A percentile compares a stretch with the other conserved stretches of the same genome.
These are phyloP conservation scores for Ischnus inquisitorius DNA, from an alignment of 2,888 invertebrate species.

Conservation along the genomic window DNA sequence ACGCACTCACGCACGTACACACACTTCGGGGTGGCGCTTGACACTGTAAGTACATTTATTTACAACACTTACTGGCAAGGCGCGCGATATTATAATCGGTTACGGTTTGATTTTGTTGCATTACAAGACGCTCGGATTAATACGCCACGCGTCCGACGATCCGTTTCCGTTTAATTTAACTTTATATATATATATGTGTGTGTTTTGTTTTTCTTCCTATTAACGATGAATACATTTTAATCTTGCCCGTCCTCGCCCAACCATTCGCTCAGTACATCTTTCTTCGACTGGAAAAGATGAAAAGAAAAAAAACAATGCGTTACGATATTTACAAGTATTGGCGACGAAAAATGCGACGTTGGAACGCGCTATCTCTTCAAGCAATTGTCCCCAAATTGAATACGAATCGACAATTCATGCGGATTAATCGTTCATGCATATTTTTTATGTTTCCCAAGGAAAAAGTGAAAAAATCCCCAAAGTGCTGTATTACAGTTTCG, in stretches of 20 bases:
- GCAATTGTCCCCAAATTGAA: neutral
- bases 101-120: slow-evolving; percentile 37
- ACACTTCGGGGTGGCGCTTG: slow-evolving; percentile 78
- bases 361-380: too few relatives aligned
- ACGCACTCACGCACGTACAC: slow-evolving; percentile 72
- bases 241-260: slow-evolving; percentile 77
- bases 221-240: slow-evolving; percentile 61
- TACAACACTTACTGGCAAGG: slow-evolving; percentile 84
- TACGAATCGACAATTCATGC: neutral
- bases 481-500: neutral
- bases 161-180: slow-evolving; percentile 26
- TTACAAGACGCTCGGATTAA: slow-evolving; percentile 35
- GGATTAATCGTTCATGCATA: slow-evolving; percentile 19
- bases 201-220: slow-evolving; percentile 60
- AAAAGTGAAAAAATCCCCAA: neutral
- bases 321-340: slow-evolving; percentile 9
- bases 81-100: slow-evolving; percentile 57
- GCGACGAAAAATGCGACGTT: slow-evolving; percentile 49
- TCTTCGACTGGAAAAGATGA: slow-evolving; percentile 80
- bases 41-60: slow-evolving; percentile 86
- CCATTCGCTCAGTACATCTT: slow-evolving; percentile 81
- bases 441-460: neutral
- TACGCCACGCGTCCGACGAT: slow-evolving; percentile 63
- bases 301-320: neutral
- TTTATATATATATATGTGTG: too few relatives aligned